Evolutionary conservation across 2,113 vertebrate species (phyloP).

Genomic region (Pseudorhombus dupliciocellatus): DNA sequence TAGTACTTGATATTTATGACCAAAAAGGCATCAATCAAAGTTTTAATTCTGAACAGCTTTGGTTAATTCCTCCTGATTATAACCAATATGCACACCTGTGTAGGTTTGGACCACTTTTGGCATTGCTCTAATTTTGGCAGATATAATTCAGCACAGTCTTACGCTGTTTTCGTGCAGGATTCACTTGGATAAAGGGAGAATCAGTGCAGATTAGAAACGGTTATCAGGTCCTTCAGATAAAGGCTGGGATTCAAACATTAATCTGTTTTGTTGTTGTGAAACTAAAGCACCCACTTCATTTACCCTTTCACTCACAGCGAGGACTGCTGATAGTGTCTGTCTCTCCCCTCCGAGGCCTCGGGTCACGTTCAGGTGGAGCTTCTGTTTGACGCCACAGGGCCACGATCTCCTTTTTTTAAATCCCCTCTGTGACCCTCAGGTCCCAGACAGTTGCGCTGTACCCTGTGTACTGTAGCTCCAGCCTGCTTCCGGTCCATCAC

Average conservation of each 20-base stretch:
- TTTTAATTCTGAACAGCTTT: not conserved
- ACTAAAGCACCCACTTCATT: constrained; percentile 27
- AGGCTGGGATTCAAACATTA: not conserved
- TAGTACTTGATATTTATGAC: no score
- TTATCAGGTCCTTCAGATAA: not conserved
- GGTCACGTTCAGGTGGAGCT: constrained; percentile 66
- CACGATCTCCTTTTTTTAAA: constrained; percentile 48
- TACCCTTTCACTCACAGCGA: constrained; percentile 33
- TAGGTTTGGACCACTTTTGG: not conserved
- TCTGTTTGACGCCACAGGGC: constrained; percentile 69
- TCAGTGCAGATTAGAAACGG: not conserved
- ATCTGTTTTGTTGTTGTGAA: constrained; percentile 9
- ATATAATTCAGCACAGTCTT: not conserved
- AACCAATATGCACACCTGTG: not conserved
- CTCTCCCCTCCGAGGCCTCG: constrained; percentile 19
- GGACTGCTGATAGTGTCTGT: constrained; percentile 42
- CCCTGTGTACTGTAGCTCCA: constrained; percentile 21
- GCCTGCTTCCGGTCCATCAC: constrained; percentile 57
- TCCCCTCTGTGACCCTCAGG: constrained; percentile 50
- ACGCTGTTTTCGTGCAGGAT: not conserved
- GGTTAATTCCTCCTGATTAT: not conserved
- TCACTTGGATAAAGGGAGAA: not conserved
- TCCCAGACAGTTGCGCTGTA: constrained; percentile 53
- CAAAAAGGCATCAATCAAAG: no score
- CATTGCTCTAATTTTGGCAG: not conserved